phyloP scores from a whole-genome alignment of 2,888 invertebrate genomes.

The Drosophila sordidapex region DNA sequence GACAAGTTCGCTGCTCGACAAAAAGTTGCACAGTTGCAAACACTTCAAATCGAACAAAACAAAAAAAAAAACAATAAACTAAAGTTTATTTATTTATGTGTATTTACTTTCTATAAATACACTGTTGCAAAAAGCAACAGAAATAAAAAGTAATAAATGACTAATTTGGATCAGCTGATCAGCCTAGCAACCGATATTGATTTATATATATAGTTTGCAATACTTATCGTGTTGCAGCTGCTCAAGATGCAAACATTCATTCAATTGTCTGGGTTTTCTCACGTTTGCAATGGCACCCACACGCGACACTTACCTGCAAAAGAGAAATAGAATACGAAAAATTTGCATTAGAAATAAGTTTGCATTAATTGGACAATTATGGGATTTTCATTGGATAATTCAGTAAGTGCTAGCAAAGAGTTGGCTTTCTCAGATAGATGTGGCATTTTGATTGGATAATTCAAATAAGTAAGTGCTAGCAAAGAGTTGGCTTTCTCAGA shows the following conservation, averaged over 20 bases:
- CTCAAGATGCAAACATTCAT: neutral
- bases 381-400: too few relatives aligned
- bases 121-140: too few relatives aligned
- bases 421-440: too few relatives aligned
- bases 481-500: neutral
- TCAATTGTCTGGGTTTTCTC: neutral
- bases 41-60: too few relatives aligned
- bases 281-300: neutral
- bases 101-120: neutral
- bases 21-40: neutral
- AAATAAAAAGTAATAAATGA: neutral
- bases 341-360: conserved; percentile 7
- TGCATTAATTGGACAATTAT: neutral
- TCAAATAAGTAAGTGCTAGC: neutral
- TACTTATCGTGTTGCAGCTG: neutral
- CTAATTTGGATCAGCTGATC: neutral
- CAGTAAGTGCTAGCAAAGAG: too few relatives aligned
- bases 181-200: neutral
- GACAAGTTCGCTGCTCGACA: neutral
- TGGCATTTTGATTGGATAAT: neutral
- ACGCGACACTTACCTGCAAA: conserved; percentile 51
- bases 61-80: neutral
- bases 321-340: conserved; percentile 3
- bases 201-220: neutral
- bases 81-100: neutral